phyloP scores from a whole-genome alignment of 2,888 invertebrate genomes.

The Drosophila kanekoi region DNA sequence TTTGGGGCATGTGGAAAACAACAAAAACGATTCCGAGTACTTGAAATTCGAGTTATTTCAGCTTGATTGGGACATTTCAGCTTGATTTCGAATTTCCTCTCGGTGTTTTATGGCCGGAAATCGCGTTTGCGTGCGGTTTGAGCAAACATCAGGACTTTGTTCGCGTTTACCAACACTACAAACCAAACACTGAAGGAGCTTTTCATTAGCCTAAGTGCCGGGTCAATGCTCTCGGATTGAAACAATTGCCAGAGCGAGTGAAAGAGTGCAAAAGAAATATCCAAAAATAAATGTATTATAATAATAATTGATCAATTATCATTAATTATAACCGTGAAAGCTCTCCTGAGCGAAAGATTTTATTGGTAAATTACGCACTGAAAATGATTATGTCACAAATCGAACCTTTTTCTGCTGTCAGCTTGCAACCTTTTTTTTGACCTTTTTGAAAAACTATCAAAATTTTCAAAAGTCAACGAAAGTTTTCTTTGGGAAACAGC shows the following conservation, averaged over 20 bases:
- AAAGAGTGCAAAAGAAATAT: too few species aligned
- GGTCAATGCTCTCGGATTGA: background rate
- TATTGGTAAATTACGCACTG: too few species aligned
- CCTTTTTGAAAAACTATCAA: too few species aligned
- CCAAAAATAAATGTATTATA: too few species aligned
- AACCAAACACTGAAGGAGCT: slow-evolving; percentile 10
- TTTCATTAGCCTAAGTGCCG: slow-evolving; percentile 36
- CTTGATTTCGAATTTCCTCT: slow-evolving; percentile 32
- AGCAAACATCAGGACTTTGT: slow-evolving; percentile 27
- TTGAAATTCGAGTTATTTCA: slow-evolving; percentile 14
- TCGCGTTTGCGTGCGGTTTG: slow-evolving; percentile 56
- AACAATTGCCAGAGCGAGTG: background rate
- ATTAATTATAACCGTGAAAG: too few species aligned
- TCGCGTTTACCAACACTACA: slow-evolving; percentile 13
- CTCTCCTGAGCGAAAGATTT: too few species aligned
- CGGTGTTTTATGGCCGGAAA: slow-evolving; percentile 53
- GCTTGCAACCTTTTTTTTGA: too few species aligned
- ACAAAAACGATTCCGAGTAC: slow-evolving; percentile 9
- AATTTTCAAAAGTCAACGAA: too few species aligned
- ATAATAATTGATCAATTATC: too few species aligned
- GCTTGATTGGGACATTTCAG: slow-evolving; percentile 26
- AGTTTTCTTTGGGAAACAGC: too few species aligned
- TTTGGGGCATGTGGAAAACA: slow-evolving; percentile 33
- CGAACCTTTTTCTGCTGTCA: too few species aligned
- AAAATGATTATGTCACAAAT: too few species aligned